Evolutionary conservation across 2,797 vertebrate species (phyloP).

Genomic region (Notamacropus eugenii): DNA sequence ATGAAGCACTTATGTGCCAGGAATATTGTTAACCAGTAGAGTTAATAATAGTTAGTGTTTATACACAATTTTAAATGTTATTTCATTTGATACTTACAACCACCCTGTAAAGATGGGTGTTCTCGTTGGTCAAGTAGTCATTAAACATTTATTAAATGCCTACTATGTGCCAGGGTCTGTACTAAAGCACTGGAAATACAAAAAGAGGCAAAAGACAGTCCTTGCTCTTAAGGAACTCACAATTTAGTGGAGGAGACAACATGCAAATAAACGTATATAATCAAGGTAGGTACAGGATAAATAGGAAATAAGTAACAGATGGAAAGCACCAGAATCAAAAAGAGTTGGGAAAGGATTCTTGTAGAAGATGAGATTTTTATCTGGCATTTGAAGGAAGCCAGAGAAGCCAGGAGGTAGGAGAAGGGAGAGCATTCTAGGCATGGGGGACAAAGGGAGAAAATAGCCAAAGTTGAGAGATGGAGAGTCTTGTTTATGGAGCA

Average conservation of each 20-base stretch:
- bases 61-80: background rate
- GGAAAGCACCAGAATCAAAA: background rate
- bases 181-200: background rate
- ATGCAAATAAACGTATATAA: background rate
- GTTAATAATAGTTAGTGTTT: background rate
- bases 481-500: background rate
- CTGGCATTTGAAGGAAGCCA: background rate
- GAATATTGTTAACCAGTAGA: background rate
- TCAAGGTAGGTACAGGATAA: background rate
- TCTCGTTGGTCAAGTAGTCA: background rate
- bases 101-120: background rate
- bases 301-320: background rate
- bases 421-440: background rate
- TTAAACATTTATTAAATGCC: background rate
- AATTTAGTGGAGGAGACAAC: background rate
- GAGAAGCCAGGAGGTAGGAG: background rate
- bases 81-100: background rate
- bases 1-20: background rate
- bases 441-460: background rate
- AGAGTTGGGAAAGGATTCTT: background rate
- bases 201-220: background rate
- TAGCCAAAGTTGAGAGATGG: background rate
- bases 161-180: background rate
- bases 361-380: background rate
- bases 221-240: background rate